These are phyloP conservation scores for Liolophura sinensis DNA, from an alignment of 1,140 invertebrate species.

Conservation along the genomic window DNA sequence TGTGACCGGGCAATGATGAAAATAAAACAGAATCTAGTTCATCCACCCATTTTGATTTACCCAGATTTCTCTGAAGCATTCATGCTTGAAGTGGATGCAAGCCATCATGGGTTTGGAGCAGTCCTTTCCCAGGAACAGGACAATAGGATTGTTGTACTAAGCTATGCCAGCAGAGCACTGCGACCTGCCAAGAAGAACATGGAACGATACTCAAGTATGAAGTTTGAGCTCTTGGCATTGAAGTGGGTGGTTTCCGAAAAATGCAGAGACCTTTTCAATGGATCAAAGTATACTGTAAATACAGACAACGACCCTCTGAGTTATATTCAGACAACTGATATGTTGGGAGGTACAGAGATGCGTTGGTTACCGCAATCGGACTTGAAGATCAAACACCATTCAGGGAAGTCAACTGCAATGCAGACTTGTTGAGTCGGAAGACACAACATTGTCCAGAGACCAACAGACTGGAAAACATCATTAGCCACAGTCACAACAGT, in stretches of 20 bases:
- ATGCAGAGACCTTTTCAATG: neutral
- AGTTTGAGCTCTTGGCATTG: neutral
- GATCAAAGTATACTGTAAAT: neutral
- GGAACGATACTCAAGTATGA: neutral
- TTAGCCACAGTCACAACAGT: neutral
- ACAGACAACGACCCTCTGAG: no score
- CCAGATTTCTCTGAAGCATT: neutral
- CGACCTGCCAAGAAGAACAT: neutral
- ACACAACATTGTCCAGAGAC: neutral
- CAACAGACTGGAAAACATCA: neutral
- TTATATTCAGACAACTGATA: neutral
- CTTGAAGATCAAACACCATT: neutral
- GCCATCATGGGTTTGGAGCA: neutral
- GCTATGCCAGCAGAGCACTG: neutral
- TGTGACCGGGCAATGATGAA: no score
- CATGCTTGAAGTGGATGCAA: constrained; percentile 2
- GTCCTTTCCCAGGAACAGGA: neutral
- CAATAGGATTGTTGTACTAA: neutral
- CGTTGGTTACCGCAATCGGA: neutral
- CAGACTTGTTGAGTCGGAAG: neutral
- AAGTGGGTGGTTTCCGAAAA: neutral
- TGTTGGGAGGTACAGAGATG: neutral
- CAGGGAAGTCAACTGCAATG: neutral
- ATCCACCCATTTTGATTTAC: neutral
- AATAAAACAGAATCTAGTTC: neutral